These are phyloP conservation scores for Hemibagrus guttatus DNA, from an alignment of 2,797 vertebrate species.

Conservation along the genomic window DNA sequence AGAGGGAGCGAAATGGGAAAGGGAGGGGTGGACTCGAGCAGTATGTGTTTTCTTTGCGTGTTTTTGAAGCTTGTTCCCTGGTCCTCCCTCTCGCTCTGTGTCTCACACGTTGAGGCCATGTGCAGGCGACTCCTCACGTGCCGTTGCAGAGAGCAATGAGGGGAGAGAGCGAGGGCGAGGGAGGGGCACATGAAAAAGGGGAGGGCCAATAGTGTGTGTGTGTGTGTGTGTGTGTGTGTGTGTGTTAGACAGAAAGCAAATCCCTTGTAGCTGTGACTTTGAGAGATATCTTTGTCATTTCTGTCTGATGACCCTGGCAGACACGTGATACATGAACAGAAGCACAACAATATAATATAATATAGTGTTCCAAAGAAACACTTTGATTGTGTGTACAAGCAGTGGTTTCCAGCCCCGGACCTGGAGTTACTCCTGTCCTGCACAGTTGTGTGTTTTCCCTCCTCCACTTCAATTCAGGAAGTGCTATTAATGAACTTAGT, in stretches of 20 bases:
- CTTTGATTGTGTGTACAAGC: slow-evolving; percentile 29
- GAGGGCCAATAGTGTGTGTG: slow-evolving; percentile 20
- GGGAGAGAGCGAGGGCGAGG: slow-evolving; percentile 45
- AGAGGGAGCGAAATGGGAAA: slow-evolving; percentile 17
- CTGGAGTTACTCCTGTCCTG: not conserved
- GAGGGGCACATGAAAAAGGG: slow-evolving; percentile 50
- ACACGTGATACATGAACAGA: slow-evolving; percentile 8
- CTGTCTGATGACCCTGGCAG: not conserved
- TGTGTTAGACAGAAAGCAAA: slow-evolving; percentile 15
- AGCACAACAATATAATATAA: not conserved
- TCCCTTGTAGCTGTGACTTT: slow-evolving; percentile 29
- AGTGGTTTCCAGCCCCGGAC: not conserved
- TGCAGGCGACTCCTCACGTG: slow-evolving; percentile 78
- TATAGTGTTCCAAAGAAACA: not conserved
- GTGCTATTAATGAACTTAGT: not conserved
- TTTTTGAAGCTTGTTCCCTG: slow-evolving; percentile 61
- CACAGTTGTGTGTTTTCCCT: not conserved
- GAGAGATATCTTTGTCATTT: slow-evolving; percentile 20
- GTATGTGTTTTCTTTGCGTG: slow-evolving; percentile 67
- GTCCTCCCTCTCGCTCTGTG: slow-evolving; percentile 51
- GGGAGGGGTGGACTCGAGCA: slow-evolving; percentile 26
- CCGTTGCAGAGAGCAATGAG: slow-evolving; percentile 73
- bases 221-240: not conserved
- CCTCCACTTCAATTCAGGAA: not conserved
- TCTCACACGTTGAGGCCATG: slow-evolving; percentile 80